phyloP scores from a whole-genome alignment of 2,113 vertebrate species.

The Rhabdornis inornatus region DNA sequence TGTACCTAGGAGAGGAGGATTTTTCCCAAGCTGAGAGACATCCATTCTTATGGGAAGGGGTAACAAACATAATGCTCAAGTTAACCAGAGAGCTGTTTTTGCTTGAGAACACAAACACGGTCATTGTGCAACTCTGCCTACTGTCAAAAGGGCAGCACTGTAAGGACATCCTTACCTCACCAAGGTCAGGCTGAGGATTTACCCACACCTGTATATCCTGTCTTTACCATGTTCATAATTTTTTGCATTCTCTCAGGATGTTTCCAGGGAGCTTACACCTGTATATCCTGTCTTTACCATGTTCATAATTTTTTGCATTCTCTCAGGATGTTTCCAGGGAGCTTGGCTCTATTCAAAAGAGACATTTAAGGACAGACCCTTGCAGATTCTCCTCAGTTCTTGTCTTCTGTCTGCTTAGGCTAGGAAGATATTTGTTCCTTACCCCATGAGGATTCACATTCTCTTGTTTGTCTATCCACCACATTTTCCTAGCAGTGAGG shows the following conservation, averaged over 20 bases:
- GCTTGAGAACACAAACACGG: neutral
- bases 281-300: neutral
- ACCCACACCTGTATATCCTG: neutral
- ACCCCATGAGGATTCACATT: neutral
- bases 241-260: neutral
- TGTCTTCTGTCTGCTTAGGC: neutral
- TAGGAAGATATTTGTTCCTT: neutral
- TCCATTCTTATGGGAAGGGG: neutral
- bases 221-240: neutral
- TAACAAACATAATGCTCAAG: neutral
- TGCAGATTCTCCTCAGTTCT: neutral
- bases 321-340: neutral
- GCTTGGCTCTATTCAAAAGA: neutral
- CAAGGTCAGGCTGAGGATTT: neutral
- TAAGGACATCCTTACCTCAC: neutral
- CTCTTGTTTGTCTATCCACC: neutral
- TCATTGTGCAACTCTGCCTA: neutral
- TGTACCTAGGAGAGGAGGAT: neutral
- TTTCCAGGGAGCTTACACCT: neutral
- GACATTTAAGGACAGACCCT: neutral
- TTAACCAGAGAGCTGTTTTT: neutral
- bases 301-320: neutral
- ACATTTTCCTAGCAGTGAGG: neutral
- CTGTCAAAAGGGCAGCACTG: neutral
- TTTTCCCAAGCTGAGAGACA: neutral